A percentile compares a stretch with the other conserved stretches of the same genome.
phyloP scores from a whole-genome alignment of 2,888 invertebrate species.

The Lutraria lutraria region DNA sequence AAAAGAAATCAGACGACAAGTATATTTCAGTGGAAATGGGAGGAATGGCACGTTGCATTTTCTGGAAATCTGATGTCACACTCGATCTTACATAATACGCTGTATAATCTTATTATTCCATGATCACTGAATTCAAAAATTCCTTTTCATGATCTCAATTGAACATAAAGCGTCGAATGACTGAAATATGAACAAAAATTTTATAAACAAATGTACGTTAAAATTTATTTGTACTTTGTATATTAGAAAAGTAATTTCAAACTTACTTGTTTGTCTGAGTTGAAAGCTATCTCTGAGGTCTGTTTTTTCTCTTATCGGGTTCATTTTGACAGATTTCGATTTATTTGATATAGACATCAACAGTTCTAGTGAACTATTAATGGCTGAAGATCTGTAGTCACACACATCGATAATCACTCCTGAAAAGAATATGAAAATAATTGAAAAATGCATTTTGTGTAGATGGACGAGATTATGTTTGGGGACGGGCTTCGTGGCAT shows the following conservation, averaged over 20 bases:
- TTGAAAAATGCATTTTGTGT: too few relatives aligned
- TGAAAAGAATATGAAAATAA: conserved; percentile 40
- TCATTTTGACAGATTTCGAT: conserved; percentile 61
- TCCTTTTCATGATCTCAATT: neutral
- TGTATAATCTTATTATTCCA: too few relatives aligned
- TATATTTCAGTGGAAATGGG: too few relatives aligned
- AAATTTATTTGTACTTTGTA: neutral
- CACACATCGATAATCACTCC: conserved; percentile 64
- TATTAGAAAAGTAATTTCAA: neutral
- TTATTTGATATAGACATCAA: conserved; percentile 60
- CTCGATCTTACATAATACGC: too few relatives aligned
- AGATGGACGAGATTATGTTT: too few relatives aligned
- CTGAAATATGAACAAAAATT: neutral
- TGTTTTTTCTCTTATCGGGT: conserved; percentile 64
- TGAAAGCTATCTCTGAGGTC: conserved; percentile 72
- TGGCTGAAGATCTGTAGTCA: conserved; percentile 55
- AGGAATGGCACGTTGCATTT: too few relatives aligned
- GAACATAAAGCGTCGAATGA: neutral
- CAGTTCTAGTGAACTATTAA: conserved; percentile 61
- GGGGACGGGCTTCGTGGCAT: too few relatives aligned
- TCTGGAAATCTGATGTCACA: too few relatives aligned
- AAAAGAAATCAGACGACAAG: too few relatives aligned
- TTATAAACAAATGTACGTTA: neutral
- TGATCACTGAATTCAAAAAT: too few relatives aligned
- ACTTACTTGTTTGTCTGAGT: conserved; percentile 72